Conservation (phyloP, 2,797 vertebrate genomes). For the Lutra lutra region DNA sequence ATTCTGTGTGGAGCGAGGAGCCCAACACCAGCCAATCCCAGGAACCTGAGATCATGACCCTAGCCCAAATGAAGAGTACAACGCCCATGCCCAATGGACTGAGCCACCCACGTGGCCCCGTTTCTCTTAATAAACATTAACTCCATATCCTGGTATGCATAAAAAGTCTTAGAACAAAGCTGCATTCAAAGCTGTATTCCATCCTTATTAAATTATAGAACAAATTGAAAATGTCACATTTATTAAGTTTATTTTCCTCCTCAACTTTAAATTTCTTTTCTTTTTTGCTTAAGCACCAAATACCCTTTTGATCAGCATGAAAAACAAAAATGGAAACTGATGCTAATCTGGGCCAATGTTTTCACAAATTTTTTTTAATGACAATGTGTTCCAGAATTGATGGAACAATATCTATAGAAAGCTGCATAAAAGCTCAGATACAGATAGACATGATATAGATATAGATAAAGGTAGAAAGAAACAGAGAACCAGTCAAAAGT, state of each 20-base stretch:
- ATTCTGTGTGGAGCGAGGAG: not conserved
- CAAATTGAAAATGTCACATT: not conserved
- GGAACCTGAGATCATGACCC: not conserved
- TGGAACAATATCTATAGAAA: not conserved
- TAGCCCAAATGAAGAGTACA: not conserved
- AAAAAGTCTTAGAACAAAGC: not conserved
- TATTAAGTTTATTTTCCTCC: not conserved
- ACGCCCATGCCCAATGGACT: not conserved
- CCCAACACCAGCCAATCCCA: not conserved
- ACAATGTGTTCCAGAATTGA: not conserved
- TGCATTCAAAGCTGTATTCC: not conserved
- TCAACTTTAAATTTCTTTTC: constrained; percentile 31
- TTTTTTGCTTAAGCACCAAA: not conserved
- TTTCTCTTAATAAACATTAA: not conserved
- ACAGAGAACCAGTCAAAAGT: not conserved
- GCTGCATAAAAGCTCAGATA: not conserved
- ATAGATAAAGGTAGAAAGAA: not conserved
- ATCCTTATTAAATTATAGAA: constrained; percentile 38
- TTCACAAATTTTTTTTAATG: not conserved
- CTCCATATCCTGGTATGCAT: not conserved
- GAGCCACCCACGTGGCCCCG: not conserved
- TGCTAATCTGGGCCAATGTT: not conserved
- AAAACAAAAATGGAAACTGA: not conserved
- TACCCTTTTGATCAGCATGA: not conserved
- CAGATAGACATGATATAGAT: not conserved